Conservation (phyloP, 2,113 vertebrate species). For the Nicator chloris region DNA sequence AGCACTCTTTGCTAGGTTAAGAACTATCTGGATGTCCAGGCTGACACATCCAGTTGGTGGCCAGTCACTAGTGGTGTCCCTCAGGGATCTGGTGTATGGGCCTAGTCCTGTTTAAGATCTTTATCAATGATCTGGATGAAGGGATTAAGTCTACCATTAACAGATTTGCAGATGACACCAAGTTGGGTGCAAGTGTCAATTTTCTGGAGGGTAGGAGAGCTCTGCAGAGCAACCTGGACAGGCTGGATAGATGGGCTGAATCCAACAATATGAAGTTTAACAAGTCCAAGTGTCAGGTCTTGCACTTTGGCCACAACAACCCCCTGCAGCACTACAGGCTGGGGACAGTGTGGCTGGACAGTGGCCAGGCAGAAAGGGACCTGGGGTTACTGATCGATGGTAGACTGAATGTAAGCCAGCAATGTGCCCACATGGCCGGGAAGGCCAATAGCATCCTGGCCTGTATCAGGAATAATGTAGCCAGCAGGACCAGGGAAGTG, state of each 20-base stretch:
- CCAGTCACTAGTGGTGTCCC: not conserved
- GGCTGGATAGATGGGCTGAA: not conserved
- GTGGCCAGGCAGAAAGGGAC: not conserved
- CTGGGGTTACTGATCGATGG: fast-evolving
- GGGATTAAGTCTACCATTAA: fast-evolving
- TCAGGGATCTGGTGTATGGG: not conserved
- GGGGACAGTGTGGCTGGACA: not conserved
- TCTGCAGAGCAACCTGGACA: not conserved
- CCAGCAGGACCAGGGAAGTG: not conserved
- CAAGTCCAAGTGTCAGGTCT: too few species aligned
- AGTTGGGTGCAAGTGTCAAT: not conserved
- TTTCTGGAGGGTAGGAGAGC: not conserved
- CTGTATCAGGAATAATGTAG: not conserved
- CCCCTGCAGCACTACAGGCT: not conserved
- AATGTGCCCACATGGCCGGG: fast-evolving
- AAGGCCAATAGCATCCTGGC: not conserved
- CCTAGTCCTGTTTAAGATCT: not conserved
- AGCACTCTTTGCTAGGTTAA: not conserved
- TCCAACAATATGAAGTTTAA: not conserved
- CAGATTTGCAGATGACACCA: not conserved
- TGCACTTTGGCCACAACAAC: not conserved
- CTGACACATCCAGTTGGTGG: fast-evolving
- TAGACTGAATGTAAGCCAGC: not conserved
- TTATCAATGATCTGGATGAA: not conserved
- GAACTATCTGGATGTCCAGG: not conserved